Evolutionary conservation across 2,888 invertebrate genomes (phyloP).

Genomic region (Scaptomyza parva): DNA sequence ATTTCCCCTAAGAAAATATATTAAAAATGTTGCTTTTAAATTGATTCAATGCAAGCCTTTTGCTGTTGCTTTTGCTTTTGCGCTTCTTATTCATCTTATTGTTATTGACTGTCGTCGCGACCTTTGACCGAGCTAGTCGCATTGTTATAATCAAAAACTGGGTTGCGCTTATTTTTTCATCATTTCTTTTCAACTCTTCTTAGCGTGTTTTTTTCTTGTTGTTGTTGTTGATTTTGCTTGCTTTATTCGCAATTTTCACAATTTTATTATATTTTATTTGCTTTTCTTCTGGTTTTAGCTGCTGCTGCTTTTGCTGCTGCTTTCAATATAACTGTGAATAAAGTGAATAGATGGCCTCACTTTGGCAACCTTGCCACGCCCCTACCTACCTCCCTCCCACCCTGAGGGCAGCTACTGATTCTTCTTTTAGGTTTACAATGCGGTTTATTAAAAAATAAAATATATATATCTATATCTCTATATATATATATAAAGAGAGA

Average conservation of each 20-base stretch:
- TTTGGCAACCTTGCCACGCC: constrained; percentile 55
- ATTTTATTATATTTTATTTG: constrained; percentile 66
- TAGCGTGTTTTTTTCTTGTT: not conserved
- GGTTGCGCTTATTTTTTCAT: not conserved
- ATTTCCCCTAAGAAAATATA: too few species aligned
- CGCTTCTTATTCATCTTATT: too few species aligned
- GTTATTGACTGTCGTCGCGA: constrained; percentile 15
- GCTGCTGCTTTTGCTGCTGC: constrained; percentile 46
- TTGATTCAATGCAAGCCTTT: not conserved
- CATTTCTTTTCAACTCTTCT: not conserved
- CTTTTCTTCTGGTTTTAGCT: too few species aligned
- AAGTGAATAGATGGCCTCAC: constrained; percentile 58
- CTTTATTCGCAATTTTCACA: constrained; percentile 37
- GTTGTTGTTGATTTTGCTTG: not conserved
- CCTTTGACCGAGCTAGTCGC: constrained; percentile 22
- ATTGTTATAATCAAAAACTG: constrained; percentile 38
- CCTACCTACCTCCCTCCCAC: too few species aligned
- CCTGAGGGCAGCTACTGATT: constrained; percentile 28
- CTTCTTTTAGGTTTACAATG: constrained; percentile 44
- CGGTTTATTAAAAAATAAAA: constrained; percentile 48
- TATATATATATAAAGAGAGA: not conserved
- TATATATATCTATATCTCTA: too few species aligned
- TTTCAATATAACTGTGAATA: constrained; percentile 75
- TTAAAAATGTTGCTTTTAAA: constrained; percentile 18
- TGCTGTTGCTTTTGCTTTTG: not conserved